Evolutionary conservation across 2,888 invertebrate genomes (phyloP).

Genomic region (Lysandra coridon): DNA sequence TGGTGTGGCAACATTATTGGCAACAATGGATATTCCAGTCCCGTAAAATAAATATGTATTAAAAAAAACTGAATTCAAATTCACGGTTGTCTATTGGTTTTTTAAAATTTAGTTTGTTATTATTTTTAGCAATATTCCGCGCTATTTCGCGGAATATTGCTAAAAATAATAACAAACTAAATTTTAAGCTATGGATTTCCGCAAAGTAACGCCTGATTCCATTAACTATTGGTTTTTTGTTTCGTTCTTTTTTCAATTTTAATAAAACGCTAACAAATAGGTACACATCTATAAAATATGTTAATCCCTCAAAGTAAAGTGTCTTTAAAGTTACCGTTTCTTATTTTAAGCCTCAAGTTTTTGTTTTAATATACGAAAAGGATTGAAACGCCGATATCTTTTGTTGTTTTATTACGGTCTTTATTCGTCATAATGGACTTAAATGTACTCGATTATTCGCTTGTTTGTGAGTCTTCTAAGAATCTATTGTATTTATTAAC

Average conservation of each 20-base stretch:
- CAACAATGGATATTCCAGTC: neutral
- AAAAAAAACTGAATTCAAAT: neutral
- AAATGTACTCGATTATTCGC: conserved; percentile 20
- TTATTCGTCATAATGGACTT: conserved; percentile 7
- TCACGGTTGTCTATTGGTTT: neutral
- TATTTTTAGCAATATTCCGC: no score
- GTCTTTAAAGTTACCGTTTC: neutral
- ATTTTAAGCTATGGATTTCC: no score
- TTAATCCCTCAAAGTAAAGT: neutral
- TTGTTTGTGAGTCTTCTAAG: conserved; percentile 23
- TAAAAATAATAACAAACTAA: no score
- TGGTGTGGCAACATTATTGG: conserved; percentile 15
- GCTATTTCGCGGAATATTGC: no score
- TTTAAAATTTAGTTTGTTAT: no score
- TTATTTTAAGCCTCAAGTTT: neutral
- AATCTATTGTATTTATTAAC: conserved; percentile 8
- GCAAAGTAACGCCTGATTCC: no score
- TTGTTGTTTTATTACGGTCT: neutral
- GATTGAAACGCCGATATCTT: neutral
- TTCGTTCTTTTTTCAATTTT: neutral
- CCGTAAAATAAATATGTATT: neutral
- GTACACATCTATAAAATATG: neutral
- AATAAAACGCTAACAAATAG: neutral
- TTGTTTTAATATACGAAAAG: neutral
- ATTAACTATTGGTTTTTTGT: neutral